A percentile compares a stretch with the other conserved stretches of the same genome.
Conservation (phyloP, 1,140 invertebrate genomes). For the Acromyrmex heyeri region DNA sequence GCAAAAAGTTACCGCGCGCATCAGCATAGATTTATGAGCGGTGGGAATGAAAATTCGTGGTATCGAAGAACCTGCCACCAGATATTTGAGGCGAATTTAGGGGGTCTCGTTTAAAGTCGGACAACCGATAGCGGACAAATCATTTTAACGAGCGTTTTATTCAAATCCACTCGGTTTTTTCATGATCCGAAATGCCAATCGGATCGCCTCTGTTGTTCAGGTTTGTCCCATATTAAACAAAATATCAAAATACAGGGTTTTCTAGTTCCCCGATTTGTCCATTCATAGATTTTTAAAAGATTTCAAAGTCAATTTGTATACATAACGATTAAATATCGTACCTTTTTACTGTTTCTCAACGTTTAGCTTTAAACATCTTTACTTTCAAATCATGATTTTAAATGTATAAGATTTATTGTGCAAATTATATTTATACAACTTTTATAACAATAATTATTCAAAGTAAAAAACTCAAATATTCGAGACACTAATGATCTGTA, state of each 20-base stretch:
- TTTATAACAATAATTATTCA: not conserved
- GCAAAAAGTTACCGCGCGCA: conserved; percentile 36
- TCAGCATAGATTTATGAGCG: conserved; percentile 30
- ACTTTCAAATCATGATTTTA: not conserved
- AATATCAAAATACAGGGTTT: conserved; percentile 23
- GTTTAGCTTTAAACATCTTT: not conserved
- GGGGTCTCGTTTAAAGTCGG: conserved; percentile 35
- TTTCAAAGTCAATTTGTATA: not conserved
- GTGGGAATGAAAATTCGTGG: conserved; percentile 36
- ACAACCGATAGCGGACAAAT: conserved; percentile 35
- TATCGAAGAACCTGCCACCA: conserved; percentile 1
- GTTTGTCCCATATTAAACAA: conserved; percentile 25
- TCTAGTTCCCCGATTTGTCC: not conserved
- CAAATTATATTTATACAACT: not conserved
- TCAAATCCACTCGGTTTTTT: conserved; percentile 33
- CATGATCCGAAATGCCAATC: conserved; percentile 23
- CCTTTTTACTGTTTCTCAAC: not conserved
- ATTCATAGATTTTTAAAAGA: not conserved
- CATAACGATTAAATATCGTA: too few relatives aligned
- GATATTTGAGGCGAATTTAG: conserved; percentile 22
- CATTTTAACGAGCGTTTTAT: conserved; percentile 58
- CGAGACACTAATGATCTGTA: not conserved
- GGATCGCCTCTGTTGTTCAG: conserved; percentile 23
- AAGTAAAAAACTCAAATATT: not conserved
- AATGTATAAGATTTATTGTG: not conserved